Conservation (phyloP, 2,113 vertebrate genomes). For the Gavialis gangeticus region DNA sequence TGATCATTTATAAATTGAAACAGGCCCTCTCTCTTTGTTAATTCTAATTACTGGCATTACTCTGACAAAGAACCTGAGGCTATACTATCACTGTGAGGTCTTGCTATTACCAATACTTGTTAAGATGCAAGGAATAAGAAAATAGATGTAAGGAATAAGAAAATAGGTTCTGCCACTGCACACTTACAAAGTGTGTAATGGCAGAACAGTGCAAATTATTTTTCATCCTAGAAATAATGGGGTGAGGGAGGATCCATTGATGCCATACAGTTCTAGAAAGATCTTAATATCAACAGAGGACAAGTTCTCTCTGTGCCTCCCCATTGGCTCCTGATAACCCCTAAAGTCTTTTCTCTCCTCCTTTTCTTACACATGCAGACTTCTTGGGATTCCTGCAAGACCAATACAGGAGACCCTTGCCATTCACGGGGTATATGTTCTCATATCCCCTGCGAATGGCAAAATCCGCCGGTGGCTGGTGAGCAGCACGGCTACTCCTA, state of each 20-base stretch:
- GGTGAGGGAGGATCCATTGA: background rate
- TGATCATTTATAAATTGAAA: background rate
- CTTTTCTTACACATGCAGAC: background rate
- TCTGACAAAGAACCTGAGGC: background rate
- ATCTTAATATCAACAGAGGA: background rate
- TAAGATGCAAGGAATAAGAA: background rate
- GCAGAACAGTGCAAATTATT: background rate
- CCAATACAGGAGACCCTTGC: too few relatives aligned
- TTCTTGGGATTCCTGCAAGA: background rate
- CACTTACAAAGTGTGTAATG: background rate
- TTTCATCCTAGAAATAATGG: background rate
- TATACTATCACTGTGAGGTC: background rate
- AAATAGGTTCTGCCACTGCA: background rate
- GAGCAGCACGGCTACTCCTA: background rate
- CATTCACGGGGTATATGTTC: too few relatives aligned
- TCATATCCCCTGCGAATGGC: too few relatives aligned
- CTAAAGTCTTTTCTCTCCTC: background rate
- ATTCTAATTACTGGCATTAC: background rate
- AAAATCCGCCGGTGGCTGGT: background rate
- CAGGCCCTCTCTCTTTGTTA: background rate
- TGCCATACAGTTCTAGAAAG: background rate
- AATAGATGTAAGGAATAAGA: background rate
- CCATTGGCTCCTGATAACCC: background rate
- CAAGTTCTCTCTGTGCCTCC: fast-evolving
- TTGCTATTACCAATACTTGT: background rate